Conservation (phyloP, 2,888 invertebrate species). For the Epirrhoe alternata region DNA sequence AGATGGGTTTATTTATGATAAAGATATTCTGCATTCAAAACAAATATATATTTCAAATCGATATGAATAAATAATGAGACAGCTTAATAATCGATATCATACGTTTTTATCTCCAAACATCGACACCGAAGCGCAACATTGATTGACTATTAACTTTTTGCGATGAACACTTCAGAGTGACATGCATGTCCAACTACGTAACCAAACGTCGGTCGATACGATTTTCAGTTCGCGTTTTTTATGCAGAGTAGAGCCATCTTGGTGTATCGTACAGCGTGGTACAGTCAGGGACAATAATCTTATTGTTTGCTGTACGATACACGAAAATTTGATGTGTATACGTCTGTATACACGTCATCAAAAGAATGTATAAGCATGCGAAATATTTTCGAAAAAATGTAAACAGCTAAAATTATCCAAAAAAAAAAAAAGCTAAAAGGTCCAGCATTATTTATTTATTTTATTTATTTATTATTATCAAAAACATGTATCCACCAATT, state of each 20-base stretch:
- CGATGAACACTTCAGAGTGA: constrained; percentile 66
- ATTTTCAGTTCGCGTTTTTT: constrained; percentile 44
- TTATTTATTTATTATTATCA: no score
- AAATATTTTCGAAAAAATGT: no score
- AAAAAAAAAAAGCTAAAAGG: no score
- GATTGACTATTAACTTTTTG: constrained; percentile 54
- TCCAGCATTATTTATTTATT: no score
- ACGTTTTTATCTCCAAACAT: constrained; percentile 29
- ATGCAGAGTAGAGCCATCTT: not conserved
- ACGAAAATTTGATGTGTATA: no score
- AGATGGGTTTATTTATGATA: not conserved
- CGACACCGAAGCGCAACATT: constrained; percentile 29
- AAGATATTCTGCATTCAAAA: not conserved
- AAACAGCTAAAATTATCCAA: no score
- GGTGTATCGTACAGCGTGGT: not conserved
- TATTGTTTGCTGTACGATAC: no score
- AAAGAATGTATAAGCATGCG: no score
- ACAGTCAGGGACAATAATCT: no score
- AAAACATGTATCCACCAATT: no score
- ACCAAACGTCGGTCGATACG: constrained; percentile 50
- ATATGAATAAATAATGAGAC: constrained; percentile 33
- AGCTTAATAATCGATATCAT: constrained; percentile 36
- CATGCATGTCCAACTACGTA: constrained; percentile 64
- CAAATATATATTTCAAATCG: constrained; percentile 19
- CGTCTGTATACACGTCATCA: no score